A percentile compares a stretch with the other conserved stretches of the same genome.
Conservation (phyloP, 2,888 invertebrate species). For the Rhynchonema sp. region DNA sequence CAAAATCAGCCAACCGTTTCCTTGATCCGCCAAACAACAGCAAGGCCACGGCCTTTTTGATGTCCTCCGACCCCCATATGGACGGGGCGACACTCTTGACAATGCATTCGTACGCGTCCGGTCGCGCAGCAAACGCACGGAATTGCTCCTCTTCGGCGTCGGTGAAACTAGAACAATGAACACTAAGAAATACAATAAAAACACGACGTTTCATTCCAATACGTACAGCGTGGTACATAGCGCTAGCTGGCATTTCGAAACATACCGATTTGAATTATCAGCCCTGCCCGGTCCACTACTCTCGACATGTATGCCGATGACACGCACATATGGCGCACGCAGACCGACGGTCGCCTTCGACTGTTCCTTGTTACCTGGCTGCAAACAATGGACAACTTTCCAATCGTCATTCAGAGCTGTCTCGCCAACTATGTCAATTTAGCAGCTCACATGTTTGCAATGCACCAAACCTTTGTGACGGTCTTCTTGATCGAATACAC, state of each 20-base stretch:
- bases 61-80: conserved; percentile 76
- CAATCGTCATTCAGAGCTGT: too few species aligned
- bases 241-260: too few species aligned
- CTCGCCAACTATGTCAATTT: too few species aligned
- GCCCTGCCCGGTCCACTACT: conserved; percentile 34
- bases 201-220: too few species aligned
- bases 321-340: conserved; percentile 75
- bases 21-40: conserved; percentile 70
- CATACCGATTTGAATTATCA: too few species aligned
- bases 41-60: conserved; percentile 88
- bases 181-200: too few species aligned
- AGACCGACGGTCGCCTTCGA: conserved; percentile 51
- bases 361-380: too few species aligned
- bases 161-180: conserved; percentile 14
- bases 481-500: conserved; percentile 88
- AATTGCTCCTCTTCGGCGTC: conserved; percentile 42
- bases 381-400: too few species aligned
- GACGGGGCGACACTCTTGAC: conserved; percentile 83
- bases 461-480: background rate
- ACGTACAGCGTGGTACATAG: too few species aligned
- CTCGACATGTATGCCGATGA: conserved; percentile 72
- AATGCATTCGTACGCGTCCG: conserved; percentile 61
- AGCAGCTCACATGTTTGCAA: background rate
- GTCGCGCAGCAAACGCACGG: conserved; percentile 48
- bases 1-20: conserved; percentile 30